A percentile compares a stretch with the other conserved stretches of the same genome.
Conservation (phyloP, 1,140 invertebrate species). For the Drosophila miranda region DNA sequence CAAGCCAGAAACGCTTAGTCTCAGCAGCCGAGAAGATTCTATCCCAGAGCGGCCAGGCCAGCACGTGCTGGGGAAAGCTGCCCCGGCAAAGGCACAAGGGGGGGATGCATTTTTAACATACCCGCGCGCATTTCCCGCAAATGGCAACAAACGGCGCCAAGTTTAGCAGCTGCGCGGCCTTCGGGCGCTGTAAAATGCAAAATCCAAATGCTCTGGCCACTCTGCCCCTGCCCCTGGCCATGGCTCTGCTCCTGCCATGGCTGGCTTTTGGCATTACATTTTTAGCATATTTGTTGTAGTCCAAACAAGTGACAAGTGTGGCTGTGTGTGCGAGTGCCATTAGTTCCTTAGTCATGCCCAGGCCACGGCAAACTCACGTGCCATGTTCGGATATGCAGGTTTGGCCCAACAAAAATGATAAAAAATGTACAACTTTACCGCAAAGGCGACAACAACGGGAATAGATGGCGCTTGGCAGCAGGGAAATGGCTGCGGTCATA, state of each 20-base stretch:
- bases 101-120: constrained; percentile 77
- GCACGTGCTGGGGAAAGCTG: constrained; percentile 23
- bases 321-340: constrained; percentile 51
- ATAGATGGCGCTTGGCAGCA: constrained; percentile 34
- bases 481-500: constrained; percentile 52
- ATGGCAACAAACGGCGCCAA: constrained; percentile 79
- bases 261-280: constrained; percentile 75
- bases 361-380: constrained; percentile 68
- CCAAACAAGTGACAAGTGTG: constrained; percentile 70
- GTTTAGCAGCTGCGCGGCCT: constrained; percentile 74
- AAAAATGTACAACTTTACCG: constrained; percentile 59
- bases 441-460: constrained; percentile 50
- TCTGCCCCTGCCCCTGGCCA: background rate
- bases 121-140: constrained; percentile 72
- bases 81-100: background rate
- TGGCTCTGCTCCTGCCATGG: constrained; percentile 19
- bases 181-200: constrained; percentile 66
- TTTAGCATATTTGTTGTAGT: constrained; percentile 79
- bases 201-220: constrained; percentile 35
- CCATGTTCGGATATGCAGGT: constrained; percentile 48
- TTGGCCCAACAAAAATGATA: constrained; percentile 16
- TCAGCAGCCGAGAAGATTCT: too few species aligned
- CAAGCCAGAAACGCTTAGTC: constrained; percentile 34
- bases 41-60: constrained; percentile 3
- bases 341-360: constrained; percentile 72